A percentile compares a stretch with the other conserved stretches of the same genome.
phyloP scores from a whole-genome alignment of 2,113 vertebrate species.

The Brachirus orientalis region DNA sequence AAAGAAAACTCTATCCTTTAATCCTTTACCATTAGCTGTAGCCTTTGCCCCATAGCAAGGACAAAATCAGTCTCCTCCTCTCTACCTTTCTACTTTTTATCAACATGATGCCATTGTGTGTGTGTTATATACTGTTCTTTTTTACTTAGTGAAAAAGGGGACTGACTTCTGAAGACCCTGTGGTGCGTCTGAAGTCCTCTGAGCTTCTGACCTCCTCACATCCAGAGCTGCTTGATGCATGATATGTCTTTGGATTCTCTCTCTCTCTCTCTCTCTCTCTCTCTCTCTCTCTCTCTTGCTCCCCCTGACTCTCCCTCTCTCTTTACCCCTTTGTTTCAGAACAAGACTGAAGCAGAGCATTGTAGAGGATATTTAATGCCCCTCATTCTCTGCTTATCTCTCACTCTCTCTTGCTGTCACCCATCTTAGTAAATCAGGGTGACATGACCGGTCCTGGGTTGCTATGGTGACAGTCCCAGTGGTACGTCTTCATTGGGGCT shows the following conservation, averaged over 20 bases:
- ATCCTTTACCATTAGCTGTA: conserved; percentile 56
- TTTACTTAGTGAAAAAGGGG: conserved; percentile 52
- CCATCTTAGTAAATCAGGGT: conserved; percentile 73
- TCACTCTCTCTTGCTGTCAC: conserved; percentile 64
- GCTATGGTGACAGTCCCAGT: conserved; percentile 96
- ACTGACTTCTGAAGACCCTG: conserved; percentile 59
- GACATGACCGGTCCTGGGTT: conserved; percentile 95
- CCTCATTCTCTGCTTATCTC: conserved; percentile 54
- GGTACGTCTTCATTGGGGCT: conserved; percentile 79
- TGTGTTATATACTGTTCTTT: conserved; percentile 31
- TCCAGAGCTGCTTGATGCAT: conserved; percentile 33
- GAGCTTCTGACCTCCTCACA: conserved; percentile 67
- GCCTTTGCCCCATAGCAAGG: conserved; percentile 64
- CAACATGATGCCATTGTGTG: conserved; percentile 32
- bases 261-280: background rate
- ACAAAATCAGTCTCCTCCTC: conserved; percentile 45
- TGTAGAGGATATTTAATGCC: conserved; percentile 68
- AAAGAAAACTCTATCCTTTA: conserved; percentile 61
- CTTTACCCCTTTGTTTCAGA: conserved; percentile 61
- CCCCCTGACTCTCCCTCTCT: conserved; percentile 7
- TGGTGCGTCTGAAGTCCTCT: conserved; percentile 63
- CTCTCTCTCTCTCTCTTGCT: conserved; percentile 4
- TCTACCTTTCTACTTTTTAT: conserved; percentile 23
- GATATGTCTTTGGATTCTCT: conserved; percentile 30
- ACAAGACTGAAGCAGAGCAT: conserved; percentile 31